Evolutionary conservation across 2,888 invertebrate genomes (phyloP), one percentile per base, ranked within the genome.

Genomic region (Shargacucullia verbasci): DNA sequence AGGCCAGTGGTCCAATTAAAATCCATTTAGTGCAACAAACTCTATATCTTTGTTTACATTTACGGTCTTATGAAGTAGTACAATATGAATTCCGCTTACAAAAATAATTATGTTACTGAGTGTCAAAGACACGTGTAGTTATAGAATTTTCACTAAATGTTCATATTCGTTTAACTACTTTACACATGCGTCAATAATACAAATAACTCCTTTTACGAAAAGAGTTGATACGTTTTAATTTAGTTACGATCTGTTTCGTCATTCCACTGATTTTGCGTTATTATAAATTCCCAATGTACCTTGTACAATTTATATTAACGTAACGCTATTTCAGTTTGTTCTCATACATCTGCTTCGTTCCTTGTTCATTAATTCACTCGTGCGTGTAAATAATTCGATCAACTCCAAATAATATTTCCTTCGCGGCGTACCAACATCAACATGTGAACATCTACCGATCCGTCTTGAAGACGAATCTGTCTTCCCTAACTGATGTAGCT

Each of bases 401-500:
- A 49, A 53, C 38, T 39, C 47, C 45, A 35, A 63, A 69, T 63
- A 66, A 55, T 62, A 59, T 71, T 59, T 58, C 35, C 38, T 40
- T 14, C n/a, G 13, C 34, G n/a, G 37, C 37, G 13, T 47, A 34
- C 2, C 31, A 52, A 59, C 45, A 53, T 71, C 71, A 57, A 37
- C 45, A 25, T 43, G 38, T 9, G 35, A 48, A 54, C 39, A 38
- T 55, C 49, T 44, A 38, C 52, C 57, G 31, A 75, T 75, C 57
- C 68, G 41, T 75, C 76, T 65, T 72, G 14, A 59, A 58, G 60
- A 76, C 65, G 63, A 60, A 76, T 73, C 69, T 45, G 71, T 76
- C 63, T 68, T 56, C 38, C 41, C 43, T 69, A 66, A 76, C 46
- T 64, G 62, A 76, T 64, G 66, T 52, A 10, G 25, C 41, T 11